Evolutionary conservation across 2,797 vertebrate species (phyloP).

Genomic region (Periparus ater): DNA sequence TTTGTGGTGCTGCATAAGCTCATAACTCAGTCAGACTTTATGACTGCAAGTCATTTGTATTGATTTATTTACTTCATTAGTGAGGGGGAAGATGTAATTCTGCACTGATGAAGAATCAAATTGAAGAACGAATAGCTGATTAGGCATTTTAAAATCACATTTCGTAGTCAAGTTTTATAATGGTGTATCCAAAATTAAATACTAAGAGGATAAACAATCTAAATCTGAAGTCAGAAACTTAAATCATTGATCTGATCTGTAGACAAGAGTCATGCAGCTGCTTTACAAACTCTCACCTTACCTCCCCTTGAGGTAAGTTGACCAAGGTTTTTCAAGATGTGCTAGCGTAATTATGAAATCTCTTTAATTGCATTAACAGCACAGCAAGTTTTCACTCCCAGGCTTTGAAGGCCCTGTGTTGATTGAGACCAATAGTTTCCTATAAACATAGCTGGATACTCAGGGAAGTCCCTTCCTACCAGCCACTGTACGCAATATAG

Average conservation of each 20-base stretch:
- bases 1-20: neutral
- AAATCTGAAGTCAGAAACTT: neutral
- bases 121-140: neutral
- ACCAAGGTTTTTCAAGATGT: neutral
- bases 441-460: neutral
- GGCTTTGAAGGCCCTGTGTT: neutral
- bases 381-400: neutral
- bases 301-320: neutral
- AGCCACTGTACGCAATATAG: neutral
- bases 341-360: neutral
- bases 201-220: neutral
- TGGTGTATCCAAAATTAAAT: neutral
- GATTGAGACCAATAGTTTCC: neutral
- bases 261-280: neutral
- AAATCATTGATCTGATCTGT: neutral
- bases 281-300: neutral
- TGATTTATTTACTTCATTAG: conserved; percentile 43
- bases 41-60: conserved; percentile 30
- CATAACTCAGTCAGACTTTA: neutral
- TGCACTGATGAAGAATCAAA: neutral
- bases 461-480: neutral
- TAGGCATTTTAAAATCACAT: conserved; percentile 4
- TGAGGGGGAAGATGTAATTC: conserved; percentile 9
- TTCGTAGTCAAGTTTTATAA: neutral
- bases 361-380: neutral